Evolutionary conservation across 2,888 invertebrate species (phyloP), one percentile per base, ranked within the genome.

Genomic region (Melinopterus prodromus): DNA sequence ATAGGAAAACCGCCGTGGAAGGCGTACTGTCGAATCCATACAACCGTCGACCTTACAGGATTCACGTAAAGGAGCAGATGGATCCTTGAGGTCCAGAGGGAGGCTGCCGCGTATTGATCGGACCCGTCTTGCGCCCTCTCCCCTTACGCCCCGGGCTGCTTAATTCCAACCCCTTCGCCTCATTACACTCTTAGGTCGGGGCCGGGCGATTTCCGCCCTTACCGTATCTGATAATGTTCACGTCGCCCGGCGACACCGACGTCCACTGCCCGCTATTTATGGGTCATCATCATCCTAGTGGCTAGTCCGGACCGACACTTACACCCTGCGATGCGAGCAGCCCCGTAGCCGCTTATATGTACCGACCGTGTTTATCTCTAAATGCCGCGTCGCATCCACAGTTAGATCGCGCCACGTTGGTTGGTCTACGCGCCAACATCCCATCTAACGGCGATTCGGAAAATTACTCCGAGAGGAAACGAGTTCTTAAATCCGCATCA

Each of bases 101-200:
- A 74, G 74, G 36, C 37, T 37, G 74, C 84, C 85, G 84, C 84
- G 87, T 88, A 88, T 88, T 88, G 88, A 88, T 88, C 88, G 87
- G 84, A 84, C 83, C 84, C 86, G 86, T 87, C 87, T 87, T 87
- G 85, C 83, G 82, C 85, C 86, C 85, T 82, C 83, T 84, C 83
- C 84, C 82, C 84, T 81, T 80, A 80, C 84, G 82, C 85, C 84
- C 81, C 81, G 85, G 84, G 84, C 84, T 86, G 86, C 86, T 86
- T 87, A 88, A 87, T 87, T 87, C 86, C 86, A 86, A 86, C 87
- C 87, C 87, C 88, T 87, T 87, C 87, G 88, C 88, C 88, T 88
- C 88, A 88, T 88, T 88, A 88, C 88, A 87, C 88, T 88, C 88
- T 88, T 88, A 88, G 88, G 86, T 86, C 84, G 84, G 79, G 83